Base-by-base conservation (phyloP, 1,140 invertebrate genomes). In the Aradophagus sp. region DNA sequence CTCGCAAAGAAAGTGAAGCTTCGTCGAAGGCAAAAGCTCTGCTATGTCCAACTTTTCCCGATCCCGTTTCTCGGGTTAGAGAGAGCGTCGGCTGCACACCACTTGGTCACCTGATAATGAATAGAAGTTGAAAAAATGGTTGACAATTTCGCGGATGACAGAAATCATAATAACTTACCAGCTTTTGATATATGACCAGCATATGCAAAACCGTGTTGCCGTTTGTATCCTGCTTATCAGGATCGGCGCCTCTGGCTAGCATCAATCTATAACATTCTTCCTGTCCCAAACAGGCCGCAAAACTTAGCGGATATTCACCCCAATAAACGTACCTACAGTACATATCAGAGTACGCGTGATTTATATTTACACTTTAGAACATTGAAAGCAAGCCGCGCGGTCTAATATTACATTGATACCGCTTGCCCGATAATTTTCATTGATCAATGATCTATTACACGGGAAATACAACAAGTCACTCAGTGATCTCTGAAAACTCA, bases 121-220 rank as follows among this genome's bases (percentile, higher is more conserved):
- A n/a, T n/a, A n/a, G n/a, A n/a, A n/a, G n/a, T n/a, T n/a, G n/a
- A n/a, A n/a, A n/a, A n/a, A n/a, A n/a, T n/a, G n/a, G n/a, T 35
- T 47, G 27, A 39, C 11, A 48, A 31, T 39, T 58, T 45, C 7
- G 14, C n/a, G 29, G 1, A 12, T 39, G 19, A 52, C 12, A 45
- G 34, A 15, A 52, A 44, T 13, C 29, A 19, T 20, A 71, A 48
- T 35, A 39, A 63, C 69, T 88, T 86, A 95, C 95, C 77, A 93
- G 86, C 86, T 98, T 98, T 73, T 98, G 91, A 81, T 98, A 96
- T 77, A 99, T 99, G 29, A 99, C 95, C 7, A 98, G 87, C 92
- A 99, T 95, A 79, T 99, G 98, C 3, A 99, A 85, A 1, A 97
- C 95, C 0, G 96, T 99, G 77, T 99, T 99, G 39, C 98, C 98